Conservation (phyloP, 1,140 invertebrate species). For the Trichonephila clavata region DNA sequence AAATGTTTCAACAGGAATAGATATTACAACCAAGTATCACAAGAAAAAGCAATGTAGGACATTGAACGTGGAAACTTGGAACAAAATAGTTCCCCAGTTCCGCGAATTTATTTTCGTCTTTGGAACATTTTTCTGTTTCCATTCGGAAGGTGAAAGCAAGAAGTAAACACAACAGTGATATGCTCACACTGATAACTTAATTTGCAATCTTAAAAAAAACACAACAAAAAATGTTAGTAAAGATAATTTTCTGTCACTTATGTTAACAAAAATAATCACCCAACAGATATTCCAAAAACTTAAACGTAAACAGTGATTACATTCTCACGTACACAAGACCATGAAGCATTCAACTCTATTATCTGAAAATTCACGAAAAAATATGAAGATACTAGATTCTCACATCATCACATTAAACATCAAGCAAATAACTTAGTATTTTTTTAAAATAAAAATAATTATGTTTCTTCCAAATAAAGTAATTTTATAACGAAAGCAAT, state of each 20-base stretch:
- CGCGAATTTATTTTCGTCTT: background rate
- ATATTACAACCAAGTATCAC: too few relatives aligned
- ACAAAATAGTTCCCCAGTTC: background rate
- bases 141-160: background rate
- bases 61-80: too few relatives aligned
- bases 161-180: background rate
- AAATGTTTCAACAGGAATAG: too few relatives aligned
- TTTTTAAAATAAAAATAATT: background rate
- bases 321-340: background rate
- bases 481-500: too few relatives aligned
- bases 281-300: background rate
- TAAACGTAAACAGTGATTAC: background rate
- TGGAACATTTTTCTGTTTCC: background rate
- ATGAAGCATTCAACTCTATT: background rate
- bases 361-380: background rate
- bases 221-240: background rate
- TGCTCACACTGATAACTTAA: background rate
- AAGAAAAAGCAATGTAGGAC: too few relatives aligned
- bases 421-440: background rate
- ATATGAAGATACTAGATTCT: background rate
- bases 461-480: too few relatives aligned
- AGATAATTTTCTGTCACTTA: background rate
- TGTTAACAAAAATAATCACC: background rate
- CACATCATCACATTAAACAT: background rate
- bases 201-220: background rate